These are phyloP conservation scores for Microvelia longipes DNA, from an alignment of 1,140 invertebrate genomes.

Conservation along the genomic window DNA sequence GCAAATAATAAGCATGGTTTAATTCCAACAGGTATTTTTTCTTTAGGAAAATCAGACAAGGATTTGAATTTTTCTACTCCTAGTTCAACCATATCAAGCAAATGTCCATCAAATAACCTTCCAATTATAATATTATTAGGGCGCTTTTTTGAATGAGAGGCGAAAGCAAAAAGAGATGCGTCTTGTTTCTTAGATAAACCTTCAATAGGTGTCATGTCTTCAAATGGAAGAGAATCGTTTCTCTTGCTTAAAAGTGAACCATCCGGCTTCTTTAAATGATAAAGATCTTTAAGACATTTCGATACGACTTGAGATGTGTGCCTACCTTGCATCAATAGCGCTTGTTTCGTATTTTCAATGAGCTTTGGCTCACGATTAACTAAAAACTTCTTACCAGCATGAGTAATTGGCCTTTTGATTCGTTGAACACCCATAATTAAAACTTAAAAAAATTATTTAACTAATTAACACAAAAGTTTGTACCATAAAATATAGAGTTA, in stretches of 20 bases:
- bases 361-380: constrained; percentile 70
- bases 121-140: constrained; percentile 81
- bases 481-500: too few species aligned
- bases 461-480: too few species aligned
- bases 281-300: constrained; percentile 73
- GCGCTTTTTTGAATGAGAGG: constrained; percentile 83
- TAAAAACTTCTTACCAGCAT: constrained; percentile 70
- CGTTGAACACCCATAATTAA: not conserved
- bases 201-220: constrained; percentile 67
- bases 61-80: constrained; percentile 69
- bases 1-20: constrained; percentile 89
- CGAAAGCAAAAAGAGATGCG: constrained; percentile 75
- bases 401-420: constrained; percentile 69
- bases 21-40: constrained; percentile 60
- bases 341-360: constrained; percentile 72
- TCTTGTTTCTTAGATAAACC: constrained; percentile 74
- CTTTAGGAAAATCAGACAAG: constrained; percentile 60
- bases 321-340: constrained; percentile 69
- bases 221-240: constrained; percentile 75
- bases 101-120: constrained; percentile 71
- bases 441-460: too few species aligned
- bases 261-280: constrained; percentile 71
- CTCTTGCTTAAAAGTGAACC: constrained; percentile 58
- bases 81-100: constrained; percentile 94
- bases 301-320: constrained; percentile 62